These are phyloP conservation scores for Pseudochaenichthys georgianus DNA, from an alignment of 2,797 vertebrate genomes.

Conservation along the genomic window DNA sequence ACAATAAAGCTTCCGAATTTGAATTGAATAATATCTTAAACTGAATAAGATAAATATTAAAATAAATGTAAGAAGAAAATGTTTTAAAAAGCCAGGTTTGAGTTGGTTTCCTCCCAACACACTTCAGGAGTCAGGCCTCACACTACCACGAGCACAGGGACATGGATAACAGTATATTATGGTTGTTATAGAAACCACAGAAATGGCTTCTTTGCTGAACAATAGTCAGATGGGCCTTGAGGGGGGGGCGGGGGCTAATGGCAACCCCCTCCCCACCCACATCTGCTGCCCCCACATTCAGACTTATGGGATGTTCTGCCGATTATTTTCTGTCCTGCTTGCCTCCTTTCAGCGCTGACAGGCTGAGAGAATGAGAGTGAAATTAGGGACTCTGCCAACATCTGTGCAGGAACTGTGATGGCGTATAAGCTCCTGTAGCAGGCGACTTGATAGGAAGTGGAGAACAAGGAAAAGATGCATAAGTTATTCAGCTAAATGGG, in stretches of 20 bases:
- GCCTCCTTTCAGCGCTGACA: slow-evolving; percentile 76
- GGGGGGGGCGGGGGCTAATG: slow-evolving; percentile 77
- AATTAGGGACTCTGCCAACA: slow-evolving; percentile 80
- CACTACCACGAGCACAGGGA: slow-evolving; percentile 86
- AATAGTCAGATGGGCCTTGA: slow-evolving; percentile 86
- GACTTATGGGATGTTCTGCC: slow-evolving; percentile 89
- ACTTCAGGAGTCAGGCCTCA: slow-evolving; percentile 42
- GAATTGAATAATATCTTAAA: neutral
- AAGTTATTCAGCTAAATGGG: slow-evolving; percentile 37
- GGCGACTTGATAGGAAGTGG: slow-evolving; percentile 37
- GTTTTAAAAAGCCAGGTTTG: neutral
- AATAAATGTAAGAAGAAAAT: neutral
- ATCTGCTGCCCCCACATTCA: slow-evolving; percentile 93
- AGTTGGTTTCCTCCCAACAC: slow-evolving; percentile 11
- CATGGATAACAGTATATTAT: slow-evolving; percentile 90
- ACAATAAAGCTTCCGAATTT: too few species aligned
- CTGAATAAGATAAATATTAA: neutral
- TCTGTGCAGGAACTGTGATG: slow-evolving; percentile 72
- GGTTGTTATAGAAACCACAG: slow-evolving; percentile 92
- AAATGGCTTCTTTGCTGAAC: slow-evolving; percentile 90
- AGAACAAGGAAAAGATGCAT: slow-evolving; percentile 2
- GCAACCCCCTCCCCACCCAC: slow-evolving; percentile 84
- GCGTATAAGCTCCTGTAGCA: slow-evolving; percentile 23
- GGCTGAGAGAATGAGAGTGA: slow-evolving; percentile 74
- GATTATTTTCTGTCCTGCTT: slow-evolving; percentile 82